Percentiles rank a stretch among this genome's conserved stretches.
Conservation (phyloP, 37 sponge, comb jelly and placozoan genomes). For the Chondrilla cf. caribensis region DNA sequence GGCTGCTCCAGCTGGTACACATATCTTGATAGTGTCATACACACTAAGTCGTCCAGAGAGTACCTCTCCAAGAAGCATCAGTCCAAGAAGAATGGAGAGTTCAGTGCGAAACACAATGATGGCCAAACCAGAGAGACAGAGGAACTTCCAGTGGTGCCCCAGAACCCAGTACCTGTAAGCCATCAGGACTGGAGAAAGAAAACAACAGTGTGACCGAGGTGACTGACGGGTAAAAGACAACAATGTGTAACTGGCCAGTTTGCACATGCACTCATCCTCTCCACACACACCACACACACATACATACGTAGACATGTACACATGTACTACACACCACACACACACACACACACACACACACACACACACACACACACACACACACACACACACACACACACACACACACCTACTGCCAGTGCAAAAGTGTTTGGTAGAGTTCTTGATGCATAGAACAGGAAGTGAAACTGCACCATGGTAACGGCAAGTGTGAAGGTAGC, state of each 20-base stretch:
- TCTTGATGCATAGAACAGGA: conserved; percentile 92
- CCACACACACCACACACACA: too few species aligned
- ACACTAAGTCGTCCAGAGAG: conserved; percentile 26
- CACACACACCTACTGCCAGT: conserved; percentile 64
- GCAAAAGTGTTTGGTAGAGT: conserved; percentile 98
- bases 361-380: conserved; percentile 1
- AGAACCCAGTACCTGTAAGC: conserved; percentile 68
- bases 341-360: neutral
- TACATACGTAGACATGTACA: too few species aligned
- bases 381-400: too few species aligned
- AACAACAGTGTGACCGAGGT: too few species aligned
- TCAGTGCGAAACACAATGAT: conserved; percentile 84
- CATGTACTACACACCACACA: neutral
- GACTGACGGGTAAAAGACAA: too few species aligned
- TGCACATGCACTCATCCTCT: too few species aligned
- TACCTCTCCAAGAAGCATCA: conserved; percentile 70
- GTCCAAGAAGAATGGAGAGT: conserved; percentile 66
- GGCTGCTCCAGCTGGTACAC: conserved; percentile 52
- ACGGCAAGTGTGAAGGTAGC: conserved; percentile 49
- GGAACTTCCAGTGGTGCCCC: conserved; percentile 42
- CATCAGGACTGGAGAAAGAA: conserved; percentile 43
- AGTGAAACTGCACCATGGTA: conserved; percentile 92
- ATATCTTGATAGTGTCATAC: conserved; percentile 19
- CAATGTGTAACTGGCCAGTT: too few species aligned
- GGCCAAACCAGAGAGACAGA: conserved; percentile 77